These are phyloP conservation scores for Eurypyga helias DNA, from an alignment of 2,113 vertebrate species.

Conservation along the genomic window DNA sequence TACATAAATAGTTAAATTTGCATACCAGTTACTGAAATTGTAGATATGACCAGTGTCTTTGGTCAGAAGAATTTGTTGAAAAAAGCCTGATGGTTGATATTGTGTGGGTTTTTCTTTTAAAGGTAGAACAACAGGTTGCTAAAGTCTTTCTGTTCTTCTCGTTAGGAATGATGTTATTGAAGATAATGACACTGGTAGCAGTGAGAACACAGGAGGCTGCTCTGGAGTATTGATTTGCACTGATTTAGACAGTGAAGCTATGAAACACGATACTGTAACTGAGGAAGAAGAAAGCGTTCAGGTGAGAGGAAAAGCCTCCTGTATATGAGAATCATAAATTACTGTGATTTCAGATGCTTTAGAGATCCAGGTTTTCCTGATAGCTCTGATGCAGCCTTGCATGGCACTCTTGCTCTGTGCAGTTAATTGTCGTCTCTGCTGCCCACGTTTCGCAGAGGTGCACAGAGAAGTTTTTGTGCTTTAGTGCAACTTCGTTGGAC, in stretches of 20 bases:
- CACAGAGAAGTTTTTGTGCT: background rate
- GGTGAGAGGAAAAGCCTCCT: conserved; percentile 66
- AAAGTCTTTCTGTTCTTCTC: background rate
- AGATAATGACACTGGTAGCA: conserved; percentile 73
- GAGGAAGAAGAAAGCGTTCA: conserved; percentile 76
- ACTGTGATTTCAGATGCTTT: background rate
- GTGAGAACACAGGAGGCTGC: conserved; percentile 67
- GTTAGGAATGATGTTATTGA: conserved; percentile 77
- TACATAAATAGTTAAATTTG: background rate
- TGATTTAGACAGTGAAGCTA: conserved; percentile 73
- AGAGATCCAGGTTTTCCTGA: background rate
- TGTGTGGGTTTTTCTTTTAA: background rate
- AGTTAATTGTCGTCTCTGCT: background rate
- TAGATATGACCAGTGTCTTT: background rate
- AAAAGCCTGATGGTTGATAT: background rate
- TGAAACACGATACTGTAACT: conserved; percentile 71
- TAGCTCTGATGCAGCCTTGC: background rate
- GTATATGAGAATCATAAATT: background rate
- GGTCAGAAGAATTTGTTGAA: background rate
- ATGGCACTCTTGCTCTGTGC: background rate
- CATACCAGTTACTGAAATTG: background rate
- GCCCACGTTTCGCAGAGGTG: rapidly evolving
- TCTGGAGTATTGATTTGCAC: conserved; percentile 75
- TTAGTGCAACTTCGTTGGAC: background rate
- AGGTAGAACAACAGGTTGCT: background rate